Base-by-base conservation (phyloP, 2,797 vertebrate genomes). In the Sebastes aleutianus region DNA sequence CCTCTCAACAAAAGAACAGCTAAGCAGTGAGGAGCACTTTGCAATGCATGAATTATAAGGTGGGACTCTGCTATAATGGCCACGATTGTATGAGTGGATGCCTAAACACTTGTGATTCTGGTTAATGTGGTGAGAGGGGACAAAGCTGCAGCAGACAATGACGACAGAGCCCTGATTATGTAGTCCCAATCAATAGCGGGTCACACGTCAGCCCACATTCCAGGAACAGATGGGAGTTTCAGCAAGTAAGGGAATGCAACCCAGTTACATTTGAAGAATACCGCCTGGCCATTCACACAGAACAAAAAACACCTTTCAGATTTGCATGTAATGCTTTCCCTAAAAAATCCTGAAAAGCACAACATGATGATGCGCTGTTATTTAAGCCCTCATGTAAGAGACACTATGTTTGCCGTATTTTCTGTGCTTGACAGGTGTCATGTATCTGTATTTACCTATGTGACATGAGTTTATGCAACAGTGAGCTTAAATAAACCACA, bases 121-220 rank as follows among this genome's bases (percentile, higher is more conserved):
- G 73, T 84, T 84, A 86, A 80, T 67, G 79, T 43, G 61, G 57
- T 31, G 62, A 74, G 61, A 50, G 63, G 57, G 76, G 76, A 88
- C 80, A 87, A 75, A 70, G 80, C 88, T 64, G 66, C 70, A 20
- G 79, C 82, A 64, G 62, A 90, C 84, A 78, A 78, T 82, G 79
- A 83, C 73, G 72, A 86, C 89, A 90, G 77, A 85, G 79, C 18
- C 66, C 74, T 64, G 71, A 88, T 91, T 92, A 92, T 90, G 82
- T 62, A 70, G 76, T 79, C 65, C 83, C 86, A 88, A 94, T 94
- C 93, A 88, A 94, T 94, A 90, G 80, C 5, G 43, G 83, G 88
- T 91, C 88, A 87, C 85, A 88, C 87, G 69, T 89, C 82, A 84
- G 77, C 68, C 70, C 78, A 85, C 89, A 88, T 91, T 91, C 89